Evolutionary conservation across 1,140 invertebrate genomes (phyloP).

Genomic region (Ectropis grisescens): DNA sequence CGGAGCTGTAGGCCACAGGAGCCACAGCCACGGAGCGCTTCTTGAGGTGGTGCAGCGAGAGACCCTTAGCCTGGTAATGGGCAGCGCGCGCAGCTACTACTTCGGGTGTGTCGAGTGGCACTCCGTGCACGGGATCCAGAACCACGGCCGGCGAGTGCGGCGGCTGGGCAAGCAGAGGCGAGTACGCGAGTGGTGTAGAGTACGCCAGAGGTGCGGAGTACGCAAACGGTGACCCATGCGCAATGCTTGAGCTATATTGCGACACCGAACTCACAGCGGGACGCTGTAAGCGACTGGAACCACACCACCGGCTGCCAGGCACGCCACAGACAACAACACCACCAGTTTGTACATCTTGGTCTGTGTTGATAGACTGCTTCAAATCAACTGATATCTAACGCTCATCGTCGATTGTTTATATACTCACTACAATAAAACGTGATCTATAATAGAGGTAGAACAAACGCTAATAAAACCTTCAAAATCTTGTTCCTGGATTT

Average conservation of each 20-base stretch:
- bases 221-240: not conserved
- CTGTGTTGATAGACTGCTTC: slow-evolving; percentile 51
- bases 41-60: slow-evolving; percentile 44
- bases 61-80: slow-evolving; percentile 30
- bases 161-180: not conserved
- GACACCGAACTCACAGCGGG: not conserved
- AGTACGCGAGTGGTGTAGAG: not conserved
- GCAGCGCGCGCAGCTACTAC: slow-evolving; percentile 60
- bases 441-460: slow-evolving; percentile 17
- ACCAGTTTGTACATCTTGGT: slow-evolving; percentile 68
- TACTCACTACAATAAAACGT: slow-evolving; percentile 10
- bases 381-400: slow-evolving; percentile 46
- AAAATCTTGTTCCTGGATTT: slow-evolving; percentile 7
- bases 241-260: not conserved
- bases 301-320: not conserved
- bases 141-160: not conserved
- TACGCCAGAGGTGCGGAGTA: not conserved
- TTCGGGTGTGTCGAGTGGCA: slow-evolving; percentile 34
- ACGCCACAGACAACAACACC: slow-evolving; percentile 28
- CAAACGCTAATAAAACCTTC: slow-evolving; percentile 45
- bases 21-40: slow-evolving; percentile 55
- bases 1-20: slow-evolving; percentile 40
- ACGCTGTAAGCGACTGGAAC: too few relatives aligned
- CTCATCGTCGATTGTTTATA: slow-evolving; percentile 30
- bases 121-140: not conserved